Base-by-base conservation (phyloP, 2,888 invertebrate genomes). In the Drosophila anomalipes region DNA sequence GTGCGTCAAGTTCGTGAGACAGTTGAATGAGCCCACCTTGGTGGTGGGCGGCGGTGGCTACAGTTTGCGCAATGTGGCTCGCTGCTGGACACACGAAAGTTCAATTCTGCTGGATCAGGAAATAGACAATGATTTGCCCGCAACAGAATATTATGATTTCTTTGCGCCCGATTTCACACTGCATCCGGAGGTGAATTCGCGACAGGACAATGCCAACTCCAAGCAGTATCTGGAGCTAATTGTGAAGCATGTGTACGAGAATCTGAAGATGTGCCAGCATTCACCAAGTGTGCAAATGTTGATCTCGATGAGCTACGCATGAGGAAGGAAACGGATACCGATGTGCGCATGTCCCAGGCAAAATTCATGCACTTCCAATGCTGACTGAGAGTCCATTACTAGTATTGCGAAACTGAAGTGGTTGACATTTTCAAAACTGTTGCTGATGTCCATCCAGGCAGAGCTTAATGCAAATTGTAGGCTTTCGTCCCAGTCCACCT, bases 81-180 rank as follows among this genome's bases (percentile, higher is more conserved):
- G 99, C 6, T 99, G 99, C 93, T 99, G 99, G 99, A 99, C 99
- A 0, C 99, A 99, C 90, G 99, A 99, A 94, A 99, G 99, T 0
- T 98, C 99, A 0, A 94, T 99, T 0, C 94, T 99, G 3, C 96
- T 99, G 0, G 99, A 99, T 90, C 98, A 99, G 90, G 96, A 96
- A 72, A 98, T 99, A 68, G 97, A 97, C 58, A 98, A 99, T 92
- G 99, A 99, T 91, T 94, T 99, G 47, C 99, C 99, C 0, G 97
- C 97, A 92, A 98, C 97, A 1, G 99, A 99, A 92, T 99, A 99
- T 92, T 95, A 99, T 67, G 99, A 99, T 93, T 99, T 98, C 93
- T 99, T 99, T 93, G 98, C 98, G 0, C 99, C 99, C 0, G 99
- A 99, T 92, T 99, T 99, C 91, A 97, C 97, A 1, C 94, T 99